Base-by-base conservation (phyloP, 2,888 invertebrate genomes). In the Sarcophaga variegata region DNA sequence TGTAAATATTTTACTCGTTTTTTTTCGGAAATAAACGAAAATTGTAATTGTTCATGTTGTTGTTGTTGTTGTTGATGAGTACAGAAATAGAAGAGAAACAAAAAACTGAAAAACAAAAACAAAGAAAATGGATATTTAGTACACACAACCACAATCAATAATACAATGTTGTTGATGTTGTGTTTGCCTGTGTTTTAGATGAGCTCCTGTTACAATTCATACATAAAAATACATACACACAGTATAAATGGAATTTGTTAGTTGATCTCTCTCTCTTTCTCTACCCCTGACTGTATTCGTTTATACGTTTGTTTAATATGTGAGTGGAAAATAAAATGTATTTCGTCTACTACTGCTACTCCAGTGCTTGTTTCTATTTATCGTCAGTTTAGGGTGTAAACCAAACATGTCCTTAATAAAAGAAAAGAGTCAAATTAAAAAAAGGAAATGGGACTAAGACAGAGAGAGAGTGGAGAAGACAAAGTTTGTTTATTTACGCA, bases 131-230 rank as follows among this genome's bases (percentile, higher is more conserved):
- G 17, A 17, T 17, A 54, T 54, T 14, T 54, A 17, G 54, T 14
- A 54, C 14, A 17, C 5, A 54, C 14, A 54, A 17, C 12, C 17
- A 14, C 14, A 54, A 54, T 17, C 14, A 54, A 14, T 3, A 62
- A 60, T 20, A 76, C 49, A 70, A 62, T 10, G 70, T 2, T 54
- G 17, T 1, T 27, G 70, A 63, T 71, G 54, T 54, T 70, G 27
- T 22, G 22, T 70, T 69, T 70, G 49, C 37, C 17, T 54, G 37
- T 37, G 6, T 37, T 2, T 64, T 70, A 74, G 74, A 74, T 83
- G 83, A 17, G 70, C 49, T 83, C 83, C 83, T 70, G 66, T 74
- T 83, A 79, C 45, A 70, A 20, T 75, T 64, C 20, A 47, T 72
- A 59, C 69, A 70, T 62, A 78, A 25, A 67, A 47, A 64, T 70